Evolutionary conservation across 2,113 vertebrate species (phyloP).

Genomic region (Cercopithecus mona): DNA sequence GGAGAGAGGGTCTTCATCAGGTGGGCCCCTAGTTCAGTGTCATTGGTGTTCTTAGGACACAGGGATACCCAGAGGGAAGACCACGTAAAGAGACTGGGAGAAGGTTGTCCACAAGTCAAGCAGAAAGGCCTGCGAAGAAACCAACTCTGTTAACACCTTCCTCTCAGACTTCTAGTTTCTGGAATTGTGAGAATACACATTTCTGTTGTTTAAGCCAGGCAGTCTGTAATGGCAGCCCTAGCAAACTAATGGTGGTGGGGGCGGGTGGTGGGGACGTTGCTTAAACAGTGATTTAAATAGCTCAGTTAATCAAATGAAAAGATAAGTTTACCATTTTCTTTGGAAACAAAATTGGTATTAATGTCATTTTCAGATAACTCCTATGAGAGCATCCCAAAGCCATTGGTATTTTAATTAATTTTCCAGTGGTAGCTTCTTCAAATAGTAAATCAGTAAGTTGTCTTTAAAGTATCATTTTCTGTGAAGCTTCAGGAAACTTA

Average conservation of each 20-base stretch:
- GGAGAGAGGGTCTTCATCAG: not conserved
- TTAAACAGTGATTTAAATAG: not conserved
- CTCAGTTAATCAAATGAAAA: not conserved
- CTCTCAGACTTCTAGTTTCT: not conserved
- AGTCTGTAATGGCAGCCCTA: rapidly evolving
- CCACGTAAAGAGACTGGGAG: not conserved
- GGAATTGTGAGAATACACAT: not conserved
- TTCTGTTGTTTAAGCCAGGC: not conserved
- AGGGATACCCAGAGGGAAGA: not conserved
- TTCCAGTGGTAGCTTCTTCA: not conserved
- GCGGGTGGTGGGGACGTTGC: not conserved
- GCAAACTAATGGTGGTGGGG: rapidly evolving
- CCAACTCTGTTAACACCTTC: not conserved
- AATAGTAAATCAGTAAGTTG: not conserved
- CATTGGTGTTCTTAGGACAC: not conserved
- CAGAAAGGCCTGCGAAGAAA: not conserved
- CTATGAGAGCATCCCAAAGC: not conserved
- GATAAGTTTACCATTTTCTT: not conserved
- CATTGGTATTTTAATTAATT: conserved; percentile 33
- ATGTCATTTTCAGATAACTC: not conserved
- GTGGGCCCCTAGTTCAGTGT: not conserved
- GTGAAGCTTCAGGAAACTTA: not conserved
- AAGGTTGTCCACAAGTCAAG: not conserved
- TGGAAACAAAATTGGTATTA: not conserved
- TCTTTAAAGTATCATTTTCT: conserved; percentile 16